These are phyloP conservation scores for Dione vanillae DNA, from an alignment of 2,888 invertebrate species.

Conservation along the genomic window DNA sequence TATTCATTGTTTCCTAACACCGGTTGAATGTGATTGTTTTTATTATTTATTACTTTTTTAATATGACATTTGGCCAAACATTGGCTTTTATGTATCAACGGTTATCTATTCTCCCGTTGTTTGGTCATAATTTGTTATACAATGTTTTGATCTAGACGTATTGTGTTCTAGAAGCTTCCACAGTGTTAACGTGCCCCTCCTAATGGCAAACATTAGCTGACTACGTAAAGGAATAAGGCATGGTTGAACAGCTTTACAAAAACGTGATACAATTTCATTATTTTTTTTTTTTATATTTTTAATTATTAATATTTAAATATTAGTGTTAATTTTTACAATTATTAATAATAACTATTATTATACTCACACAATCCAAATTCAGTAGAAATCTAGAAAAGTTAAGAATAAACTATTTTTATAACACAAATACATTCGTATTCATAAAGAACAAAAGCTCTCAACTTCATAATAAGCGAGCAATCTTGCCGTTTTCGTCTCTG, in stretches of 20 bases:
- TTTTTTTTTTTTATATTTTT: background rate
- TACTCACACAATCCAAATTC: too few relatives aligned
- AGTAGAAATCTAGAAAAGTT: background rate
- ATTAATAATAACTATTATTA: too few relatives aligned
- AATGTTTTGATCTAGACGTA: slow-evolving; percentile 18
- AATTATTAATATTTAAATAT: background rate
- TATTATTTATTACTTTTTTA: slow-evolving; percentile 46
- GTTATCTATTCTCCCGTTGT: slow-evolving; percentile 17
- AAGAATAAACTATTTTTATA: slow-evolving; percentile 4
- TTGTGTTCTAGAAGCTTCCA: slow-evolving; percentile 17
- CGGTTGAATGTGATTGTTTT: slow-evolving; percentile 45
- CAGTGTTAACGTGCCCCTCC: background rate
- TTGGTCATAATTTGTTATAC: slow-evolving; percentile 21
- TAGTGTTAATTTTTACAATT: background rate
- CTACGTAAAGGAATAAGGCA: background rate
- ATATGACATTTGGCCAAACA: slow-evolving; percentile 45
- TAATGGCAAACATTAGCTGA: background rate
- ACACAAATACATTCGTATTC: slow-evolving; percentile 5
- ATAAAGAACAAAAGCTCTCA: slow-evolving; percentile 60
- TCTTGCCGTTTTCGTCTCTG: slow-evolving; percentile 67
- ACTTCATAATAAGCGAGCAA: slow-evolving; percentile 75
- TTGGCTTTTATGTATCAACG: slow-evolving; percentile 35
- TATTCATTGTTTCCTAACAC: slow-evolving; percentile 45
- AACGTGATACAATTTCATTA: background rate
- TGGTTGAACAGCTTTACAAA: background rate